phyloP scores from a whole-genome alignment of 2,888 invertebrate genomes.

The Sclerodermus sp. region DNA sequence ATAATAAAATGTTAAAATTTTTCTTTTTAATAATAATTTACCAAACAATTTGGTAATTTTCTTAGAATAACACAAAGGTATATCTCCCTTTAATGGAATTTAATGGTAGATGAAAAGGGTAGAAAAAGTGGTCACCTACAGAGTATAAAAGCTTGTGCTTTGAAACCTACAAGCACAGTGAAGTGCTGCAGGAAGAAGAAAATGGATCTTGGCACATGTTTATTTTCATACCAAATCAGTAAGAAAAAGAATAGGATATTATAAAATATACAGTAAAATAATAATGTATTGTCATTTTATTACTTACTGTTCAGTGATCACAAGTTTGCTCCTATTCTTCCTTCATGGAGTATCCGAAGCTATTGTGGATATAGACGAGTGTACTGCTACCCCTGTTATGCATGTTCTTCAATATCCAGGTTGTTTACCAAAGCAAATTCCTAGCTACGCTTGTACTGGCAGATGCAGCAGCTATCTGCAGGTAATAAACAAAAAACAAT shows the following conservation, averaged over 20 bases:
- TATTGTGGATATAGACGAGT: constrained; percentile 69
- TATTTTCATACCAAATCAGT: constrained; percentile 26
- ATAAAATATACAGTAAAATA: not conserved
- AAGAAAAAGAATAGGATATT: constrained; percentile 8
- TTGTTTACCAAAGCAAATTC: constrained; percentile 89
- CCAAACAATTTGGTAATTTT: too few relatives aligned
- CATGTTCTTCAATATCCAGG: constrained; percentile 90
- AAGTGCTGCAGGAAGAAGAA: constrained; percentile 17
- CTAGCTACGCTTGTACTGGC: constrained; percentile 90
- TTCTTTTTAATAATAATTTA: too few relatives aligned
- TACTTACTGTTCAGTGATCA: constrained; percentile 40
- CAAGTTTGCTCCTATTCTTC: constrained; percentile 32
- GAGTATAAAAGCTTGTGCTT: constrained; percentile 37
- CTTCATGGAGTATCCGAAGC: constrained; percentile 40
- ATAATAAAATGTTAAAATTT: too few relatives aligned
- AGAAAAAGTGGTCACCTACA: constrained; percentile 27
- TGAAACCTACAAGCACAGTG: constrained; percentile 26
- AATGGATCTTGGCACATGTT: constrained; percentile 24
- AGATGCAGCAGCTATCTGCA: constrained; percentile 90
- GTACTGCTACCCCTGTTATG: constrained; percentile 88
- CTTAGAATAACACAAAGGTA: too few relatives aligned
- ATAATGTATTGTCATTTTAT: not conserved
- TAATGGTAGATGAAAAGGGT: constrained; percentile 23
- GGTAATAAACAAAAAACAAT: constrained; percentile 59
- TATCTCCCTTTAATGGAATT: not conserved